Evolutionary conservation across 1,140 invertebrate species (phyloP).

Genomic region (Drosophila insularis): DNA sequence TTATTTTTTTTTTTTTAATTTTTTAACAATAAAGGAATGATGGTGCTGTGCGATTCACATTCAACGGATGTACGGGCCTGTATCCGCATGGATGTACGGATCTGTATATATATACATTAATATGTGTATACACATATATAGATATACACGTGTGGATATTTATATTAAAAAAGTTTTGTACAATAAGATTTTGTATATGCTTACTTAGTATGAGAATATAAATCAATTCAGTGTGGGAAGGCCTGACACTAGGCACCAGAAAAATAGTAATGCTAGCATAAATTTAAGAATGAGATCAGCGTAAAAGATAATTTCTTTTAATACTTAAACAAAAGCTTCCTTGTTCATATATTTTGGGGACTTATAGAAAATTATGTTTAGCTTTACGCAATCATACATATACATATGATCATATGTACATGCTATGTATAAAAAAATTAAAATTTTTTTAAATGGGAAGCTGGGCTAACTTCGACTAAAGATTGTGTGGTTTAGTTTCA

Average conservation of each 20-base stretch:
- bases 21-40: slow-evolving; percentile 1
- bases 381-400: too few relatives aligned
- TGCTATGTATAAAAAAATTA: too few relatives aligned
- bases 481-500: too few relatives aligned
- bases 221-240: slow-evolving; percentile 6
- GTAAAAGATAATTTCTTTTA: too few relatives aligned
- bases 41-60: slow-evolving; percentile 22
- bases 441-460: too few relatives aligned
- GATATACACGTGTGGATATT: not conserved
- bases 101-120: not conserved
- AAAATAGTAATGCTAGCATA: not conserved
- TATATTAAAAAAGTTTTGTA: slow-evolving; percentile 79
- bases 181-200: slow-evolving; percentile 68
- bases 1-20: too few relatives aligned
- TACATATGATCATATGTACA: too few relatives aligned
- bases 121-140: not conserved
- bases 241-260: not conserved
- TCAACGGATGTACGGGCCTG: slow-evolving; percentile 22
- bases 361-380: too few relatives aligned
- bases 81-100: not conserved
- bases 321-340: too few relatives aligned
- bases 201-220: slow-evolving; percentile 52
- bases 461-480: too few relatives aligned
- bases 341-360: too few relatives aligned
- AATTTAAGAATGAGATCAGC: slow-evolving; percentile 4